phyloP scores from a whole-genome alignment of 2,888 invertebrate species.

The Drepana falcataria region DNA sequence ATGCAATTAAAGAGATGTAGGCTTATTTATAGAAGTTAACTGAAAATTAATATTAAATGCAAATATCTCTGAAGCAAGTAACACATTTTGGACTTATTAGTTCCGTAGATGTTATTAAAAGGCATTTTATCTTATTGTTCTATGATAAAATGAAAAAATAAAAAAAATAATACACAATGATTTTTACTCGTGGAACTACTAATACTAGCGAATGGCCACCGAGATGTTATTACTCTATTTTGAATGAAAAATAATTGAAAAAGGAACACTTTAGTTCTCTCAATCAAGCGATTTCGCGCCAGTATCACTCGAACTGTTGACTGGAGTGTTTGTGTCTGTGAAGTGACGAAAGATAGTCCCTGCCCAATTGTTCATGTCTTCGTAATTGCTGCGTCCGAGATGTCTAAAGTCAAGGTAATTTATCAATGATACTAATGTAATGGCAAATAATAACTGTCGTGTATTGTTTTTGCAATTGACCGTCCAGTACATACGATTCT shows the following conservation, averaged over 20 bases:
- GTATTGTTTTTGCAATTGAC: neutral
- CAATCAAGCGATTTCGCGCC: neutral
- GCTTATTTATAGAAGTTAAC: too few species aligned
- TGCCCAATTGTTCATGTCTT: slow-evolving; percentile 15
- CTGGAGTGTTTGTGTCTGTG: neutral
- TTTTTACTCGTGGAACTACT: too few species aligned
- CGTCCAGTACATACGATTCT: too few species aligned
- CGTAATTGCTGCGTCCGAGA: slow-evolving; percentile 35
- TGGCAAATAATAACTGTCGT: slow-evolving; percentile 11
- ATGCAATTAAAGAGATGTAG: too few species aligned
- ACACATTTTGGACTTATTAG: too few species aligned
- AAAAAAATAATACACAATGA: too few species aligned
- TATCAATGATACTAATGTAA: slow-evolving; percentile 29
- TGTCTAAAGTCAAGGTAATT: slow-evolving; percentile 66
- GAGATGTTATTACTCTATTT: neutral
- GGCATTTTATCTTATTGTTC: too few species aligned
- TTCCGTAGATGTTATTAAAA: too few species aligned
- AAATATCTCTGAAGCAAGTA: too few species aligned
- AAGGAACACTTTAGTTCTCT: neutral
- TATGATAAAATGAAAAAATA: too few species aligned
- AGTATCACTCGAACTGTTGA: neutral
- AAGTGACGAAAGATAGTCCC: neutral
- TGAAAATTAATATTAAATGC: too few species aligned
- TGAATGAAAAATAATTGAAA: neutral
- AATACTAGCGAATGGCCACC: too few species aligned